These are phyloP conservation scores for Andricus quercusramuli DNA, from an alignment of 2,888 invertebrate genomes.

Conservation along the genomic window DNA sequence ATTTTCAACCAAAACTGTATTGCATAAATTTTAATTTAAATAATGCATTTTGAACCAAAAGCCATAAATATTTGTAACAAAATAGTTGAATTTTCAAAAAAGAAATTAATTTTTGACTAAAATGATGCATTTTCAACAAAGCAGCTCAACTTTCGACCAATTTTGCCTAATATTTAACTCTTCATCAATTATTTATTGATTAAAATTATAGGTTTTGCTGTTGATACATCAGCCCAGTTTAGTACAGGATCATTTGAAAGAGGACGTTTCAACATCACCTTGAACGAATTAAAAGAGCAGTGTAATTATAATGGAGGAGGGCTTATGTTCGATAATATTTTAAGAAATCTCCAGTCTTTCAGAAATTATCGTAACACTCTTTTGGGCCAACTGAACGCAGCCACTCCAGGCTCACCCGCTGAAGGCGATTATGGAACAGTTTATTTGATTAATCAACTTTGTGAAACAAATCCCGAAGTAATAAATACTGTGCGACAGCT, in stretches of 20 bases:
- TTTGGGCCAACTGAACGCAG: constrained; percentile 2
- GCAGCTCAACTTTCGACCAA: too few relatives aligned
- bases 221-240: background rate
- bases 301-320: constrained; percentile 20
- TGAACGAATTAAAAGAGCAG: constrained; percentile 15
- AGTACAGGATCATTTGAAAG: background rate
- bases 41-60: too few relatives aligned
- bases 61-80: too few relatives aligned
- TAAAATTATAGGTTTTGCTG: constrained; percentile 2
- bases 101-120: too few relatives aligned
- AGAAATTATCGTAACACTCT: constrained; percentile 10
- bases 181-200: background rate
- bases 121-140: too few relatives aligned
- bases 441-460: constrained; percentile 1
- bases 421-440: background rate
- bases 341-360: constrained; percentile 5
- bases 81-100: too few relatives aligned
- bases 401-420: constrained; percentile 6
- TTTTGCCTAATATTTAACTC: background rate
- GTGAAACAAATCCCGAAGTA: background rate
- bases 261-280: constrained; percentile 8
- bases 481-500: background rate
- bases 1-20: too few relatives aligned
- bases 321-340: background rate
- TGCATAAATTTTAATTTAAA: too few relatives aligned